Evolutionary conservation across 2,888 invertebrate species (phyloP).

Genomic region (Steinernema scapterisci): DNA sequence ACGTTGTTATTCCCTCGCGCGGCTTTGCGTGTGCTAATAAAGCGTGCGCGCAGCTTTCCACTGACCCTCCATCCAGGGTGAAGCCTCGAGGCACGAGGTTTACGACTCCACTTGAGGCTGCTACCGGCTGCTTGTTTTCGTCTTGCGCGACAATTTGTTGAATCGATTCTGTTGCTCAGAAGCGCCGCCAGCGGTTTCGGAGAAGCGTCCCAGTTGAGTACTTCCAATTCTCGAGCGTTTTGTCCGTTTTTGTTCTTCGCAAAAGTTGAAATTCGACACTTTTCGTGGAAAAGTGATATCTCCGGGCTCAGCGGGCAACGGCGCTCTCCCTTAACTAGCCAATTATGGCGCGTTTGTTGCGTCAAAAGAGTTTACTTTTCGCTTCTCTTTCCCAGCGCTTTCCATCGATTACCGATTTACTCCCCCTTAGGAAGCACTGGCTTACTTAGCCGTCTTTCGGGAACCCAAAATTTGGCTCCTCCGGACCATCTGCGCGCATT

Average conservation of each 20-base stretch:
- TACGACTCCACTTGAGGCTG: conserved; percentile 15
- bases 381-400: not conserved
- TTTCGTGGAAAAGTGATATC: too few relatives aligned
- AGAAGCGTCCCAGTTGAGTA: not conserved
- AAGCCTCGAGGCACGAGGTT: conserved; percentile 4
- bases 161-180: conserved; percentile 20
- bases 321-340: not conserved
- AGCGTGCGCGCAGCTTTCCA: conserved; percentile 19
- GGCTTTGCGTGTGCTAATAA: conserved; percentile 19
- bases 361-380: conserved; percentile 18
- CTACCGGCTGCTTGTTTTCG: conserved; percentile 20
- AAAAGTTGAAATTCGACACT: conserved; percentile 11
- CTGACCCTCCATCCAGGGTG: not conserved
- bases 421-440: not conserved
- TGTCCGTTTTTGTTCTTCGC: not conserved
- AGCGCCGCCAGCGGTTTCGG: not conserved
- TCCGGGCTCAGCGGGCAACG: not conserved
- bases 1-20: conserved; percentile 1
- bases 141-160: conserved; percentile 19
- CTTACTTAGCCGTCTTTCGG: too few relatives aligned
- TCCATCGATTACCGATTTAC: conserved; percentile 20
- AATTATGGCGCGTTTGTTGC: conserved; percentile 16
- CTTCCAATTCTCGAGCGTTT: not conserved
- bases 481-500: not conserved
- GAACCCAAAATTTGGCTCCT: too few relatives aligned